A percentile compares a stretch with the other conserved stretches of the same genome.
Conservation (phyloP, 2,113 vertebrate species). For the Climacteris rufus region DNA sequence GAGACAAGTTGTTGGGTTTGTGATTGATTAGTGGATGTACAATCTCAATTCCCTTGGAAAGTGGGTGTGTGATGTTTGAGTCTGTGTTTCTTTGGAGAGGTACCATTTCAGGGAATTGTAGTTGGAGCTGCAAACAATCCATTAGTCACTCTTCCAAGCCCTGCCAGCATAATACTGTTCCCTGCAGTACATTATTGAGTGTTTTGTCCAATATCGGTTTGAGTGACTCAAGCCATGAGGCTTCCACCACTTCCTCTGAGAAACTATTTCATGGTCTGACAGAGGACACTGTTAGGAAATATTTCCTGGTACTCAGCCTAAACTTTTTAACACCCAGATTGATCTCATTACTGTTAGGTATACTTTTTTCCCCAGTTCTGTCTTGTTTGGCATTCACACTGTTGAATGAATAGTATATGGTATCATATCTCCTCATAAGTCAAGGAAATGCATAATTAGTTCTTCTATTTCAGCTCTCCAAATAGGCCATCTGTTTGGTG, state of each 20-base stretch:
- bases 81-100: conserved; percentile 48
- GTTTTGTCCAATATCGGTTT: conserved; percentile 44
- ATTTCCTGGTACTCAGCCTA: conserved; percentile 33
- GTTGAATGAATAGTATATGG: conserved; percentile 3
- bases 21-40: conserved; percentile 57
- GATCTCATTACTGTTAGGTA: conserved; percentile 35
- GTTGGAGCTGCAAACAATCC: conserved; percentile 35
- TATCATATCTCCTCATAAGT: conserved; percentile 27
- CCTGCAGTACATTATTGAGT: conserved; percentile 40
- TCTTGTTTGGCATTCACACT: conserved; percentile 10
- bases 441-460: conserved; percentile 44
- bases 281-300: conserved; percentile 12
- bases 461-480: conserved; percentile 28
- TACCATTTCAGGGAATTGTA: conserved; percentile 41
- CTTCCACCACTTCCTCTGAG: conserved; percentile 45
- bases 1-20: neutral
- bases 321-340: conserved; percentile 38
- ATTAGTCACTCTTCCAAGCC: conserved; percentile 42
- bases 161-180: conserved; percentile 22
- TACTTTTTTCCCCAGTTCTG: neutral
- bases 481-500: conserved; percentile 47
- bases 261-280: conserved; percentile 34
- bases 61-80: neutral
- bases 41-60: conserved; percentile 36
- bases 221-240: conserved; percentile 43